phyloP scores from a whole-genome alignment of 2,888 invertebrate species.

The Leucophora obtusa region DNA sequence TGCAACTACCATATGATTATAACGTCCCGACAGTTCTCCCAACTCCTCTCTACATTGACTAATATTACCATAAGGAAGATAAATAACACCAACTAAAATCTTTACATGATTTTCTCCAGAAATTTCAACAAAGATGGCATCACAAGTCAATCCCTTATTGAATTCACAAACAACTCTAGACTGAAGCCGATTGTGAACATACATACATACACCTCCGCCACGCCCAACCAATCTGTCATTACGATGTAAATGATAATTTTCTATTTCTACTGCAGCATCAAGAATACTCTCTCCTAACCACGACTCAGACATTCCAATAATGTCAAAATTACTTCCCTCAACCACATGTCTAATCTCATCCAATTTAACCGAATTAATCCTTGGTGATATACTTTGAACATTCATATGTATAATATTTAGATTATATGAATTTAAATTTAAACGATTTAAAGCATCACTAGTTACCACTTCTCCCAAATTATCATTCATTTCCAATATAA shows the following conservation, averaged over 20 bases:
- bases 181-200: conserved; percentile 5
- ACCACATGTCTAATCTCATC: conserved; percentile 19
- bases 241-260: conserved; percentile 7
- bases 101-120: not conserved
- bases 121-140: conserved; percentile 29
- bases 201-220: conserved; percentile 28
- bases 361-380: not conserved
- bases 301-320: conserved; percentile 28
- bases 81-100: conserved; percentile 22
- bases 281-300: conserved; percentile 18
- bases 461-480: too few species aligned
- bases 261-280: conserved; percentile 5
- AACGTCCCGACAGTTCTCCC: conserved; percentile 1
- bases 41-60: conserved; percentile 8
- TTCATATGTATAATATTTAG: too few species aligned
- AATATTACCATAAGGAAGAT: conserved; percentile 31
- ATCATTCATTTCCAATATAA: too few species aligned
- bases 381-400: too few species aligned
- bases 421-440: too few species aligned
- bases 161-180: conserved; percentile 8
- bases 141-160: conserved; percentile 24
- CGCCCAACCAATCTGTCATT: conserved; percentile 19
- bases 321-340: not conserved
- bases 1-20: not conserved
- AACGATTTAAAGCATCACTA: too few species aligned